Percentiles rank a stretch among this genome's conserved stretches.
phyloP scores from a whole-genome alignment of 2,888 invertebrate species.

The Amiota mariae region DNA sequence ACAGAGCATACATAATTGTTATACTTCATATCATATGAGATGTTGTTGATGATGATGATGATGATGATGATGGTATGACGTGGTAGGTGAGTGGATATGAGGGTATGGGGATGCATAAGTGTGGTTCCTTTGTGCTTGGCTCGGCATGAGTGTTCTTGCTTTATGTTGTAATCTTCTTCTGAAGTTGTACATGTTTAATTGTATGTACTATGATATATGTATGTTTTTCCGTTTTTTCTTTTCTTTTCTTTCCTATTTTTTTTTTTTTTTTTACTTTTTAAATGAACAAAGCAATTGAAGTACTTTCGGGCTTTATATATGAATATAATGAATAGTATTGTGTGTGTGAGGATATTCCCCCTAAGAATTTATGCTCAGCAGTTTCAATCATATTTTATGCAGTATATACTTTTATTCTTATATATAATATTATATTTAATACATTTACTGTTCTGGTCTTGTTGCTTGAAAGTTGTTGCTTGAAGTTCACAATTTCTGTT shows the following conservation, averaged over 20 bases:
- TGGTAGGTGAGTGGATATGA: conserved; percentile 38
- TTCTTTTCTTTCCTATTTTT: neutral
- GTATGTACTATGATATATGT: neutral
- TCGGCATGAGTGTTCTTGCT: conserved; percentile 16
- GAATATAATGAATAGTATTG: no score
- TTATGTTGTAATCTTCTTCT: conserved; percentile 6
- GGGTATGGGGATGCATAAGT: conserved; percentile 11
- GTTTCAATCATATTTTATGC: no score
- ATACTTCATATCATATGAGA: neutral
- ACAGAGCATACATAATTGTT: conserved; percentile 28
- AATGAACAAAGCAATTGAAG: conserved; percentile 13
- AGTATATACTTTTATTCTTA: no score
- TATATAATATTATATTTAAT: no score
- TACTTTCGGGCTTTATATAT: conserved; percentile 5
- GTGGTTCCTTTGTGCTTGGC: neutral
- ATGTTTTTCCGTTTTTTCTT: neutral
- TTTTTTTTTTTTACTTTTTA: neutral
- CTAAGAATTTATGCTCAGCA: no score
- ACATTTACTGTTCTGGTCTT: no score
- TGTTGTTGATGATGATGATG: neutral
- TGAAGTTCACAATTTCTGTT: no score
- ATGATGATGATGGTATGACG: no score
- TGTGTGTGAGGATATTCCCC: no score
- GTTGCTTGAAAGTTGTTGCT: no score
- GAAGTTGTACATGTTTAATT: conserved; percentile 7